Base-by-base conservation (phyloP, 2,113 vertebrate species). In the Mobula hypostoma region DNA sequence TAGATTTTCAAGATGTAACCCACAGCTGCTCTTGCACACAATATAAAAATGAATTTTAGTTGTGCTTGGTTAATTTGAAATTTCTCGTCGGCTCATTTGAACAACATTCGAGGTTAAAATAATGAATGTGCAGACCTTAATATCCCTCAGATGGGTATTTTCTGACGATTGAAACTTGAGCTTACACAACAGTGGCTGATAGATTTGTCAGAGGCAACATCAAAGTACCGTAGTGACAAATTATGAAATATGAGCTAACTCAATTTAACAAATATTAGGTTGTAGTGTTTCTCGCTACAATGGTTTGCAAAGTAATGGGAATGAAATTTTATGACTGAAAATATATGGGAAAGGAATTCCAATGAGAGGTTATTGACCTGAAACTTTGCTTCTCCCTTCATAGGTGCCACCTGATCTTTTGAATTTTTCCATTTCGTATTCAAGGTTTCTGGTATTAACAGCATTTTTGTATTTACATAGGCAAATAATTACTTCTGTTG, bases 191-290 rank as follows among this genome's bases (percentile, higher is more conserved):
- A 61, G 83, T 5, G n/a, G 61, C 83, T 66, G 29, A 90, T 63
- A 19, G 61, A 17, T 90, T 29, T 32, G 6, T 68, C 66, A 8
- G 29, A 90, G 29, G 61, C 15, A 90, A 19, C 85, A 32, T 90
- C 85, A 68, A 7, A 90, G 29, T 32, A 15, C 85, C 36, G 36
- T 36, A 36, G 36, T 90, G 85, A 32, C 85, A 90, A 66, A 90
- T 90, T 7, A 90, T 90, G 85, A 90, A 90, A 90, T 32, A 90
- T 90, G 85, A 90, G 85, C 85, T 66, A 68, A 32, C 85, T 58
- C 17, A 63, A 66, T 32, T 90, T 66, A 17, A 66, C 61, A 88
- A 32, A 61, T 66, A 88, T 88, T 29, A 63, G 83, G 24, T 29
- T 15, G 14, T 5, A 32, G 14, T 66, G 61, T 32, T 32, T 19